Evolutionary conservation across 2,888 invertebrate genomes (phyloP).

Genomic region (Epirrita christyi): DNA sequence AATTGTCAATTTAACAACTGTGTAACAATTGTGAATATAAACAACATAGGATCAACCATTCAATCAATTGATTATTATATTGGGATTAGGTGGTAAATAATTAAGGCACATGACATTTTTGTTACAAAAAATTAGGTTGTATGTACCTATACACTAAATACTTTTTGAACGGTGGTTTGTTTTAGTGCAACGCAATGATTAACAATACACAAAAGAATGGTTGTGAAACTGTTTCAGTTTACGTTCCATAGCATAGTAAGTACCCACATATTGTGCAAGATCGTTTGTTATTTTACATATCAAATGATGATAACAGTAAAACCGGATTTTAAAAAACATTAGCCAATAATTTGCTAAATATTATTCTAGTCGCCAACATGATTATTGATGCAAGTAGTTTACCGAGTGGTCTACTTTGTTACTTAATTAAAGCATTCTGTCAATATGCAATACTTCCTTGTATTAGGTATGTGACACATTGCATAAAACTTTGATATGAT

Average conservation of each 20-base stretch:
- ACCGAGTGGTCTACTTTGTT: constrained; percentile 20
- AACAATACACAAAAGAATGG: constrained; percentile 2
- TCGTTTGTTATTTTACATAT: background rate
- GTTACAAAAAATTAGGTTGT: background rate
- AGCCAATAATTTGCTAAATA: background rate
- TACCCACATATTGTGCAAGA: background rate
- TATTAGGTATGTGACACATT: constrained; percentile 36
- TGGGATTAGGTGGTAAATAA: too few relatives aligned
- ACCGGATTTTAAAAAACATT: background rate
- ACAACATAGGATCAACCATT: too few relatives aligned
- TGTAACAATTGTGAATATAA: too few relatives aligned
- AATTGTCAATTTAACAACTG: background rate
- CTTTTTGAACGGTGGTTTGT: background rate
- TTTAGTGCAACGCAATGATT: background rate
- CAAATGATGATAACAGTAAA: background rate
- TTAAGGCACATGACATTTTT: too few relatives aligned
- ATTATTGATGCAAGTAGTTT: constrained; percentile 13
- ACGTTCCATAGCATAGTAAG: background rate
- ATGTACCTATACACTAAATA: background rate
- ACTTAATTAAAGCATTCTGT: constrained; percentile 16
- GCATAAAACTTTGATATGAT: constrained; percentile 17
- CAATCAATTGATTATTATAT: too few relatives aligned
- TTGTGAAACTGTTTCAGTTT: background rate
- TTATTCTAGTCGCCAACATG: constrained; percentile 12
- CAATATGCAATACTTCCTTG: constrained; percentile 32